Evolutionary conservation across 2,888 invertebrate genomes (phyloP).

Genomic region (Drosophila hamatofila): DNA sequence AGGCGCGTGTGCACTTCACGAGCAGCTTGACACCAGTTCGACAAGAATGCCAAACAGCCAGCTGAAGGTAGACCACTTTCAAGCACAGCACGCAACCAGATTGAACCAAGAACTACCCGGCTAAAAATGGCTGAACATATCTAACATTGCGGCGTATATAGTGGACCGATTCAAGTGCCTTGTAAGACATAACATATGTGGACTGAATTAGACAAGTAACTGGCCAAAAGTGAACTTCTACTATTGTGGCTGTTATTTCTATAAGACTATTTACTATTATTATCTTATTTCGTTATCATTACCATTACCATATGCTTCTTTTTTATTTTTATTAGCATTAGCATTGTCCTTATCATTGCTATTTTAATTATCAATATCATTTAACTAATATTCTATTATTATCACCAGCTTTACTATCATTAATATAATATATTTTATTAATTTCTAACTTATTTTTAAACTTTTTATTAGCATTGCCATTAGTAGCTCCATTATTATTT

Average conservation of each 20-base stretch:
- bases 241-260: background rate
- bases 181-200: conserved; percentile 7
- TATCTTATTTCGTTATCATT: background rate
- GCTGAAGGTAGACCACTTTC: conserved; percentile 77
- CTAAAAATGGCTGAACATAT: conserved; percentile 22
- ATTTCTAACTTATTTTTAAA: too few relatives aligned
- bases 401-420: background rate
- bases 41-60: conserved; percentile 69
- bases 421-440: background rate
- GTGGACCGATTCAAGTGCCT: conserved; percentile 13
- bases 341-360: background rate
- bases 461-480: too few relatives aligned
- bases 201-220: background rate
- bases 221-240: background rate
- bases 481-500: too few relatives aligned
- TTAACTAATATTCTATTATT: background rate
- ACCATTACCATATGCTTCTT: too few relatives aligned
- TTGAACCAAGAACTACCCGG: conserved; percentile 51
- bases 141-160: conserved; percentile 29
- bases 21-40: conserved; percentile 59
- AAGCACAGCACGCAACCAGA: conserved; percentile 60
- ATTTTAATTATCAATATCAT: background rate
- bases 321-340: background rate
- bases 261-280: background rate
- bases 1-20: conserved; percentile 42